Base-by-base conservation (phyloP, 2,113 vertebrate genomes). In the Bufo bufo region DNA sequence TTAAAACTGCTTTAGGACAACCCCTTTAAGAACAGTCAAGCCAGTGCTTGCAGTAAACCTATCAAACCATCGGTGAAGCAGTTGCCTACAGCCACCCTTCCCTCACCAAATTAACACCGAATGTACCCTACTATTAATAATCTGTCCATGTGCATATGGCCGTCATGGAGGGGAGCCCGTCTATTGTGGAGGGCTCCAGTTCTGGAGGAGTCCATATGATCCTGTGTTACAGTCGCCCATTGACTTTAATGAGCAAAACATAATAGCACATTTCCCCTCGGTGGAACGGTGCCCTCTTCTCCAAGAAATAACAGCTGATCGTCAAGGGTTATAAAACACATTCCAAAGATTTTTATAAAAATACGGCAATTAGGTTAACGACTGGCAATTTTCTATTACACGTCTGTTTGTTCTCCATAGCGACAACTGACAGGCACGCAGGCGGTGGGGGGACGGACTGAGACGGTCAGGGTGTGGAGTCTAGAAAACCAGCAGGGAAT, bases 401-500 rank as follows among this genome's bases (percentile, higher is more conserved):
- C 8, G 49, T 52, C 13, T 74, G 69, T 63, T 82, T 83, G 12
- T 23, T 13, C 63, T 14, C 20, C 80, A 20, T 49, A 88, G 56
- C 86, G 77, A 87, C 80, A 84, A 23, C 52, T 66, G 81, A 84
- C 47, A 83, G n/a, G 71, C 71, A 45, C 6, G 80, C 9, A 54
- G 33, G 9, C 61, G 11, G 54, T 19, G n/a, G 20, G 52, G 3
- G 50, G 65, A 45, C 61, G 66, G 71, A 65, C 58, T 3, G 17
- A 59, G 65, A 43, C 59, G 11, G 61, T 79, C 5, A 69, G 87
- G 87, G 87, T 78, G 87, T 84, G 87, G 59, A 84, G 20, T 14
- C 20, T 43, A 83, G 58, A 16, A 61, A 56, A 52, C 13, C 72
- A 6, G 59, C 74, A 49, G 59, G 82, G 82, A 78, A 54, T 69